These are phyloP conservation scores for Trichopria drosophilae DNA, from an alignment of 2,888 invertebrate species.

Conservation along the genomic window DNA sequence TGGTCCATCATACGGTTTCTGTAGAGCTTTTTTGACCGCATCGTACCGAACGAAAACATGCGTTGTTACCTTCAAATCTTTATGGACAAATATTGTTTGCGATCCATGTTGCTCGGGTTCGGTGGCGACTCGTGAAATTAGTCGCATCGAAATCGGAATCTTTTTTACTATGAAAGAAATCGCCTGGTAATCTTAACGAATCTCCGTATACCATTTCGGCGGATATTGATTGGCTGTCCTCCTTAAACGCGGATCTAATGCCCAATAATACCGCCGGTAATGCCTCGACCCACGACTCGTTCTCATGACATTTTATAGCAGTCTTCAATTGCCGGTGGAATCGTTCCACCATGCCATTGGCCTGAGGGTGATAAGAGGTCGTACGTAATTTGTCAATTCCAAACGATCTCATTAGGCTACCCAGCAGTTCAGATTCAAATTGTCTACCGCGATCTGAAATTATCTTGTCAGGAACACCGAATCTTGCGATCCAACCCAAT, in stretches of 20 bases:
- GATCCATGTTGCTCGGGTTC: slow-evolving; percentile 12
- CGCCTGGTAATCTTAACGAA: slow-evolving; percentile 37
- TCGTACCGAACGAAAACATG: slow-evolving; percentile 2
- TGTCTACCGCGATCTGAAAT: slow-evolving; percentile 40
- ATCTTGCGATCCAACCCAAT: slow-evolving; percentile 11
- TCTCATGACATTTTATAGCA: neutral
- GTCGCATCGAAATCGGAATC: too few relatives aligned
- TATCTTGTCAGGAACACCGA: slow-evolving; percentile 31
- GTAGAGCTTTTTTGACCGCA: neutral
- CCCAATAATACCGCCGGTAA: slow-evolving; percentile 32
- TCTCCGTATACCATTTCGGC: slow-evolving; percentile 42
- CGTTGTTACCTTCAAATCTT: slow-evolving; percentile 21
- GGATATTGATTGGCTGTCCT: slow-evolving; percentile 39
- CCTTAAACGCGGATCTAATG: slow-evolving; percentile 38
- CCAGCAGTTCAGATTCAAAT: slow-evolving; percentile 38
- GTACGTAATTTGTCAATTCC: slow-evolving; percentile 16
- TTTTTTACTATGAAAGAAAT: slow-evolving; percentile 36
- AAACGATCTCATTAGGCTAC: neutral
- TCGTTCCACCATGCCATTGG: slow-evolving; percentile 22
- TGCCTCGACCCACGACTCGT: slow-evolving; percentile 2
- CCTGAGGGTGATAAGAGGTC: slow-evolving; percentile 29
- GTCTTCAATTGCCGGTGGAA: slow-evolving; percentile 2
- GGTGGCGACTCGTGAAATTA: slow-evolving; percentile 8
- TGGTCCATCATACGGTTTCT: neutral
- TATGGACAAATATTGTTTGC: slow-evolving; percentile 22